Evolutionary conservation across 2,888 invertebrate genomes (phyloP).

Genomic region (Tachina grossa): DNA sequence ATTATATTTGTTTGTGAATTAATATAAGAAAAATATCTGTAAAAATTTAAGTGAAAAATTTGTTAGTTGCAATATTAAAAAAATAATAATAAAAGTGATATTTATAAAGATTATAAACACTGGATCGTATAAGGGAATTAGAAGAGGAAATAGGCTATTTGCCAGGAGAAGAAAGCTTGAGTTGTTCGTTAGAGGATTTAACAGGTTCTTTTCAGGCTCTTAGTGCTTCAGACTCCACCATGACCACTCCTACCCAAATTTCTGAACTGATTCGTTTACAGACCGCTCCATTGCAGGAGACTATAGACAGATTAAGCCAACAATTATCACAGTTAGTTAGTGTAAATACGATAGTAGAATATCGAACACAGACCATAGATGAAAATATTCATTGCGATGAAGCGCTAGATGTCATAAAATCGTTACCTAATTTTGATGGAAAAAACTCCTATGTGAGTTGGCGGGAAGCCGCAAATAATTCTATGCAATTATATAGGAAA

Average conservation of each 20-base stretch:
- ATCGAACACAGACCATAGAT: conserved; percentile 5
- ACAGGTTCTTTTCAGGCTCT: conserved; percentile 9
- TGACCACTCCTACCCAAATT: conserved; percentile 19
- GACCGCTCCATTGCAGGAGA: background rate
- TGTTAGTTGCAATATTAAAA: no score
- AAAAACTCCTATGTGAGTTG: conserved; percentile 53
- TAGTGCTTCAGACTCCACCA: conserved; percentile 6
- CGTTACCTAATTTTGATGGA: conserved; percentile 36
- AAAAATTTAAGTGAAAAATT: no score
- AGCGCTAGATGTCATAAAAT: conserved; percentile 30
- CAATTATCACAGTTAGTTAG: no score
- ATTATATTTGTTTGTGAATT: no score
- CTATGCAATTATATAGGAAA: no score
- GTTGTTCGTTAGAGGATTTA: no score
- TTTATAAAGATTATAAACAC: no score
- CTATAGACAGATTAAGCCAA: no score
- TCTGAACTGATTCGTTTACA: conserved; percentile 25
- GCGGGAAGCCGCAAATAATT: conserved; percentile 55
- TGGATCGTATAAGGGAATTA: no score
- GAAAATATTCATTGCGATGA: conserved; percentile 1
- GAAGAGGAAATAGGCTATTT: no score
- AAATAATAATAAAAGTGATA: background rate
- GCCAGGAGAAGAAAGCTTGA: no score
- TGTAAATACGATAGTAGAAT: background rate
- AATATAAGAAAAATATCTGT: background rate